Evolutionary conservation across 1,140 invertebrate genomes (phyloP), one percentile per base, ranked within the genome.

Genomic region (Zaprionus africanus): DNA sequence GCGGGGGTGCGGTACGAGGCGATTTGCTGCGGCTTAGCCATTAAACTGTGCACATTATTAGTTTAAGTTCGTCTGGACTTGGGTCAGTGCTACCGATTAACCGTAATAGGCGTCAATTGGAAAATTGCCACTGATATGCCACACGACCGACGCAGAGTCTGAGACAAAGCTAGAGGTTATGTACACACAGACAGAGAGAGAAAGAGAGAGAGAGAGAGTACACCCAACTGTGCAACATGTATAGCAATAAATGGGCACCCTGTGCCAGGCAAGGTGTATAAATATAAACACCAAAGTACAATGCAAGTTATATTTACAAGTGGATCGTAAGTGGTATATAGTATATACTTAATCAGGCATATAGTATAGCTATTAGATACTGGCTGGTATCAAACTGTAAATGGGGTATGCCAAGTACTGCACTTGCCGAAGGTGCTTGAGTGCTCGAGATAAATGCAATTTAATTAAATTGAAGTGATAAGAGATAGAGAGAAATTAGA

Each of bases 41-140:
- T 88, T 90, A 90, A 90, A 90, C 81, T 85, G 81, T 76, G 71
- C 81, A 85, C 85, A 82, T 90, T 90, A 90, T 85, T 90, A 90
- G 85, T 90, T 90, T 90, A 90, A 90, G 85, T 80, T 74, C 70
- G 86, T 90, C 68, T 79, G 79, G 86, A 85, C 85, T 90, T 90
- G 86, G 85, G 85, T 90, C 85, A 90, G 70, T 90, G 85, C 85
- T 90, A 85, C 85, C 85, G 85, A 90, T 90, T 90, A 90, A 90
- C 76, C 86, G 73, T 90, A 90, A 90, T 90, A 79, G 85, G 85
- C 85, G 85, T 82, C 81, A 90, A 90, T 90, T 90, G 85, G 82
- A 90, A 90, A 90, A 90, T 90, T 90, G 83, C 76, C 81, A 76
- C 56, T 75, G 75, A 90, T 85, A 82, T 74, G 84, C 82, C 79